Conservation (phyloP, 2,797 vertebrate species). For the Lemur catta region DNA sequence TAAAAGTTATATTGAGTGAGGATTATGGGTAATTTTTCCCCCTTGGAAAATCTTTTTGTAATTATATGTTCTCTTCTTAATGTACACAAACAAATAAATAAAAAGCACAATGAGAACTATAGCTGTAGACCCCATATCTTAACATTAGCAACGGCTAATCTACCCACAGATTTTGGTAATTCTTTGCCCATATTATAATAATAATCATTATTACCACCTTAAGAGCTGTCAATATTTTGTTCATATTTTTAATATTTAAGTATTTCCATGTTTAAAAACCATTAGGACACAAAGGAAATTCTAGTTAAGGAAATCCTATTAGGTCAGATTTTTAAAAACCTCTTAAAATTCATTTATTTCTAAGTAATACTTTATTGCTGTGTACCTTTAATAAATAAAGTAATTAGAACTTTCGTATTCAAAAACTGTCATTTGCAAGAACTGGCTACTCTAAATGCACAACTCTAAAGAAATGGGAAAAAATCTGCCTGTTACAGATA, state of each 20-base stretch:
- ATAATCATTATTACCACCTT: neutral
- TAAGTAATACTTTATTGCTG: neutral
- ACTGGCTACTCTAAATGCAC: neutral
- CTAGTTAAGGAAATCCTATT: neutral
- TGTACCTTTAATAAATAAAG: neutral
- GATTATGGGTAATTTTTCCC: neutral
- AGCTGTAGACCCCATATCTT: neutral
- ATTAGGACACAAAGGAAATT: neutral
- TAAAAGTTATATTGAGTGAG: neutral
- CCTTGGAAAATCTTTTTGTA: neutral
- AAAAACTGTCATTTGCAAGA: neutral
- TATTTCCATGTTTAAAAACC: neutral
- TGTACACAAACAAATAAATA: neutral
- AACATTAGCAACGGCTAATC: neutral
- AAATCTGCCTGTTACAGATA: neutral
- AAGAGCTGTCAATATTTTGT: neutral
- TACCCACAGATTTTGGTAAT: neutral
- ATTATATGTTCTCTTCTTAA: neutral
- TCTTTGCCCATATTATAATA: neutral
- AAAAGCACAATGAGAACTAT: neutral
- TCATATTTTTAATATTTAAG: neutral
- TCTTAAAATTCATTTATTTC: slow-evolving; percentile 6
- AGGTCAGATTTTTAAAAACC: neutral
- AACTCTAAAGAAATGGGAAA: neutral
- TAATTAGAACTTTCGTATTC: neutral